Evolutionary conservation across 2,113 vertebrate species (phyloP), one percentile per base, ranked within the genome.

Genomic region (Neotoma lepida): DNA sequence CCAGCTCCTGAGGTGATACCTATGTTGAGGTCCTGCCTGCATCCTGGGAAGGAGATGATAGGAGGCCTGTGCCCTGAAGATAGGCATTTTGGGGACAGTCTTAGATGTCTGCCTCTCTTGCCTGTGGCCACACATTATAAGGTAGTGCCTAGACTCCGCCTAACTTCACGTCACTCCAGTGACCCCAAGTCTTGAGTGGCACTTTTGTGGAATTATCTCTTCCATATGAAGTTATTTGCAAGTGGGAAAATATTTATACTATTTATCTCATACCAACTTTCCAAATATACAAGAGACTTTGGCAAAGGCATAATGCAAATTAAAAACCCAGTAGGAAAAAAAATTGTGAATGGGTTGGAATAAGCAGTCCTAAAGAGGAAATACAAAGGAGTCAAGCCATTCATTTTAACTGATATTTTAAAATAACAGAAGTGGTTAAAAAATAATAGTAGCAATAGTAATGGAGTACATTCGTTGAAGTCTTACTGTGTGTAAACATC

Each of bases 221-320:
- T 87, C 61, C 41, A 20, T 64, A 15, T 30, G 58, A 89, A 71
- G 70, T 91, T 84, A 94, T 63, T 96, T 88, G n/a, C 44, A 85
- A 86, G 51, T 51, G 54, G 41, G 35, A 20, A 54, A 78, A 91
- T 64, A 46, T 56, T 33, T 74, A 6, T 33, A 39, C 22, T 56
- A 35, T 93, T 88, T 33, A 56, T 41, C 30, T 90, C 56, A 71
- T 35, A 39, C 77, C 28, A 74, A 66, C 76, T 44, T 90, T 54
- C 58, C 14, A 90, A 44, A 30, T 28, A 26, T 30, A 84, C 35
- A 74, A 54, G 51, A 58, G 24, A 63, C 30, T 81, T 71, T 89
- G 73, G 26, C 39, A 86, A 93, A 94, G 9, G 39, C 13, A 0
- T 74, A 63, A 58, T 15, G 46, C 30, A 93, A 63, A 70, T 63